Conservation (phyloP, 1,140 invertebrate genomes). For the Leptopilina boulardi region DNA sequence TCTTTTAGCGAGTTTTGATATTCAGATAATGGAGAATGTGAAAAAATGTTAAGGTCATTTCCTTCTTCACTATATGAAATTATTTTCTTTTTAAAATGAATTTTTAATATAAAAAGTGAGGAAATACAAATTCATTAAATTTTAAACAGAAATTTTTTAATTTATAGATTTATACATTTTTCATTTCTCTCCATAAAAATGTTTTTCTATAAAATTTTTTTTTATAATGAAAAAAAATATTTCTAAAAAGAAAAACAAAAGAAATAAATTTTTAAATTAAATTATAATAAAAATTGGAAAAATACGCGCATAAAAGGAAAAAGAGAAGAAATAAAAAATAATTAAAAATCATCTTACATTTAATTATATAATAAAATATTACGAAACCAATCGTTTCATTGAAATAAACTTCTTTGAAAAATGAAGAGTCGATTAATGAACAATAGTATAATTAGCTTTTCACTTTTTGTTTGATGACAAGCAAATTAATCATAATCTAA, state of each 20-base stretch:
- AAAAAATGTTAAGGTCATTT: constrained; percentile 13
- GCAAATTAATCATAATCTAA: constrained; percentile 3
- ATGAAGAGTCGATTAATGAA: neutral
- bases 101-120: no score
- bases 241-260: no score
- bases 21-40: neutral
- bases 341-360: neutral
- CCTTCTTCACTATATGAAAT: neutral
- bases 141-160: no score
- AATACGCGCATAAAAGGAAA: no score
- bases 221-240: no score
- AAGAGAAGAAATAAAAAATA: neutral
- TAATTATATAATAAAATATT: neutral
- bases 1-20: constrained; percentile 5
- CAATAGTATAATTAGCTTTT: neutral
- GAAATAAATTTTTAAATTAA: neutral
- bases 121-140: no score
- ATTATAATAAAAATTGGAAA: neutral
- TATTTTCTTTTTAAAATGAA: neutral
- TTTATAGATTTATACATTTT: no score
- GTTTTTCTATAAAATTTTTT: no score
- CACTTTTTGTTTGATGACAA: neutral
- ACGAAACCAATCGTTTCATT: neutral
- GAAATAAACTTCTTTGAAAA: neutral
- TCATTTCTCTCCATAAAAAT: no score